A percentile compares a stretch with the other conserved stretches of the same genome.
These are phyloP conservation scores for Oryzias sinensis DNA, from an alignment of 2,797 vertebrate species.

Conservation along the genomic window DNA sequence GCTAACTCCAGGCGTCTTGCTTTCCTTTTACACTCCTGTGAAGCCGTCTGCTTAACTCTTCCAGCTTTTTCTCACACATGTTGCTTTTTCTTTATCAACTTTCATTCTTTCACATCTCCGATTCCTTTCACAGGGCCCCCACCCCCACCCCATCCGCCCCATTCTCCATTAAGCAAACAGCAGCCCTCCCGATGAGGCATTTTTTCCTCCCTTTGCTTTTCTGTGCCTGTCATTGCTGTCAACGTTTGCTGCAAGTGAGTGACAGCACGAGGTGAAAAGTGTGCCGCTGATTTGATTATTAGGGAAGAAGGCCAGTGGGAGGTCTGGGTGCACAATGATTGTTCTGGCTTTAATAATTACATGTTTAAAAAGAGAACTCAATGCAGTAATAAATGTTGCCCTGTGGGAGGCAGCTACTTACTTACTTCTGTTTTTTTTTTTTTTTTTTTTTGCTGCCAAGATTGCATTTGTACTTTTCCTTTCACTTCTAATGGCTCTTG, in stretches of 20 bases:
- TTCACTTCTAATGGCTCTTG: conserved; percentile 10
- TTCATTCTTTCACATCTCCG: conserved; percentile 5
- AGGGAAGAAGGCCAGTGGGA: conserved; percentile 34
- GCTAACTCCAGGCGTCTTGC: conserved; percentile 15
- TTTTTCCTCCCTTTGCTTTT: conserved; percentile 13
- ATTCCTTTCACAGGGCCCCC: background rate
- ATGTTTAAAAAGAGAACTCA: conserved; percentile 14
- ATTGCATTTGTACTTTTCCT: conserved; percentile 3
- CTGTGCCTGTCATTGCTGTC: conserved; percentile 47
- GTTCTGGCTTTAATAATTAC: conserved; percentile 39
- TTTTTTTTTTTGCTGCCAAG: background rate
- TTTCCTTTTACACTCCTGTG: conserved; percentile 12
- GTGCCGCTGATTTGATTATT: conserved; percentile 43
- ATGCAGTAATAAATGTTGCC: conserved; percentile 20
- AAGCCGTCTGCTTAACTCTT: conserved; percentile 12
- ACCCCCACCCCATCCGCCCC: background rate
- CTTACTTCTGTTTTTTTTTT: background rate
- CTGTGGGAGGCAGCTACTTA: conserved; percentile 8
- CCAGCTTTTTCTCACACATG: conserved; percentile 20
- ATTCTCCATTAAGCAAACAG: conserved; percentile 14
- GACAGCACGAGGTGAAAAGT: conserved; percentile 45
- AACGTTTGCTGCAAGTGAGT: conserved; percentile 35
- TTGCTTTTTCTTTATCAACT: conserved; percentile 5
- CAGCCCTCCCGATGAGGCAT: background rate
- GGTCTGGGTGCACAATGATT: conserved; percentile 15